These are phyloP conservation scores for Clarias magur DNA, from an alignment of 2,113 vertebrate species.

Conservation along the genomic window DNA sequence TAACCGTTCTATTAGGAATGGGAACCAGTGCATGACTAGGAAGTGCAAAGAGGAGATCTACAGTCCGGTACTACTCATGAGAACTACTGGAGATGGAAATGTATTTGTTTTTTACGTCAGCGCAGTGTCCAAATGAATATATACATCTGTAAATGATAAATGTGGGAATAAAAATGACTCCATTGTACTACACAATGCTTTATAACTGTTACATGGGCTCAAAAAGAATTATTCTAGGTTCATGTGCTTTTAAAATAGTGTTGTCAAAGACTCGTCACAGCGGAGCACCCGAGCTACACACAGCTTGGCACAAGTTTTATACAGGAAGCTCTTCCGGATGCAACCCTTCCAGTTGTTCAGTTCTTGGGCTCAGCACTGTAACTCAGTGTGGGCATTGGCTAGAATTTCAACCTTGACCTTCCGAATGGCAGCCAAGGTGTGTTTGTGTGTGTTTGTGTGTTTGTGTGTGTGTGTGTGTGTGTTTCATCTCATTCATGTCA, in stretches of 20 bases:
- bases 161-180: background rate
- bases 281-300: too few species aligned
- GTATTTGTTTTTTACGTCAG: background rate
- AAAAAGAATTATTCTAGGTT: background rate
- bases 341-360: too few species aligned
- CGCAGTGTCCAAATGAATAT: background rate
- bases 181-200: background rate
- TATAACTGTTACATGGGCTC: background rate
- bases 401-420: too few species aligned
- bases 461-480: background rate
- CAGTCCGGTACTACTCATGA: background rate
- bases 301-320: too few species aligned
- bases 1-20: slow-evolving; percentile 1
- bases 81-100: background rate
- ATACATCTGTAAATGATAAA: background rate
- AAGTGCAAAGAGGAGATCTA: background rate
- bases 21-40: slow-evolving; percentile 8
- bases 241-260: background rate
- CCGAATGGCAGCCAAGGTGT: too few species aligned
- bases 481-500: background rate
- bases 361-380: too few species aligned
- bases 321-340: too few species aligned
- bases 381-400: too few species aligned
- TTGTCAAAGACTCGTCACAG: too few species aligned
- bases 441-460: background rate